Evolutionary conservation across 2,888 invertebrate genomes (phyloP).

Genomic region (Drosophila hamatofila): DNA sequence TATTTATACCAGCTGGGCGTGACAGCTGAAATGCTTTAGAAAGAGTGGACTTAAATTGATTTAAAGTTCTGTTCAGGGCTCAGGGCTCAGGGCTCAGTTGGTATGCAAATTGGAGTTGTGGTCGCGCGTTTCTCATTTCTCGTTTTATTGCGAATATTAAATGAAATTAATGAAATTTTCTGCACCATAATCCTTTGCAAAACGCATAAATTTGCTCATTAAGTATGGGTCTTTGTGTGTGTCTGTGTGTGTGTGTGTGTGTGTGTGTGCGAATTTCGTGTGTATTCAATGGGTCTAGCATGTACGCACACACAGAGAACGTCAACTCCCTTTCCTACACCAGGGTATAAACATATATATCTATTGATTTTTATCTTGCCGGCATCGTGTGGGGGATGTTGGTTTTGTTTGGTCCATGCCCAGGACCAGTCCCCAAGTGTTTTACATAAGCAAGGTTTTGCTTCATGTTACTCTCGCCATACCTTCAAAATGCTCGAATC

Average conservation of each 20-base stretch:
- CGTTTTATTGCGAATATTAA: constrained; percentile 80
- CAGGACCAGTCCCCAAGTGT: constrained; percentile 44
- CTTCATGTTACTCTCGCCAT: constrained; percentile 1
- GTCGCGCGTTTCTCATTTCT: constrained; percentile 25
- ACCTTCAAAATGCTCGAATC: constrained; percentile 1
- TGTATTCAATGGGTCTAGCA: constrained; percentile 50
- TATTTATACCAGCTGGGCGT: constrained; percentile 49
- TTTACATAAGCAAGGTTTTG: constrained; percentile 45
- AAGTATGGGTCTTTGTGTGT: constrained; percentile 47
- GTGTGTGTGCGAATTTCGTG: constrained; percentile 52
- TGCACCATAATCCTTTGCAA: constrained; percentile 80
- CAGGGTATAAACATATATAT: constrained; percentile 29
- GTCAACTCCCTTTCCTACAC: constrained; percentile 20
- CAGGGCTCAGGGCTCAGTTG: constrained; percentile 32
- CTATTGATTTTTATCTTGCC: constrained; percentile 79
- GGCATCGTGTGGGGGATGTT: constrained; percentile 71
- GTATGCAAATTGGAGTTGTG: constrained; percentile 68
- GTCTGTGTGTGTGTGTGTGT: constrained; percentile 39
- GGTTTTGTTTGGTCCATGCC: constrained; percentile 35
- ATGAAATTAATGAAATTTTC: constrained; percentile 82
- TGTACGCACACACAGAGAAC: constrained; percentile 25
- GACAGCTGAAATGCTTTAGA: constrained; percentile 38
- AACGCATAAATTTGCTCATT: constrained; percentile 81
- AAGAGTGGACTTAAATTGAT: constrained; percentile 65
- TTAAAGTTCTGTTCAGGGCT: constrained; percentile 47